Conservation (phyloP, 2,113 vertebrate species). For the Melanerpes formicivorus region DNA sequence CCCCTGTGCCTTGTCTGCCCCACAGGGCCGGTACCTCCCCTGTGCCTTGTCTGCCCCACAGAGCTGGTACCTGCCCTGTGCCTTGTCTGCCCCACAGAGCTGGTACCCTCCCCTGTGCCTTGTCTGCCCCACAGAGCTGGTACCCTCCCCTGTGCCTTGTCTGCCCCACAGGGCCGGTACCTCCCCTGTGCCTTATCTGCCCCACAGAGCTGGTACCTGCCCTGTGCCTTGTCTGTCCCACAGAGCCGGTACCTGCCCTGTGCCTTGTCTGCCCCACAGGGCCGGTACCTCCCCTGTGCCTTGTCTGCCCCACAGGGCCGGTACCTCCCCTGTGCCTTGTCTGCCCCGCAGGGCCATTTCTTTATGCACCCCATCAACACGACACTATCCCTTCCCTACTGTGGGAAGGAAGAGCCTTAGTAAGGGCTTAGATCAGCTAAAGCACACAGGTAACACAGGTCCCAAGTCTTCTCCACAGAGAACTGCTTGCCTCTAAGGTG, state of each 20-base stretch:
- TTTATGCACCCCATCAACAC: background rate
- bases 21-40: no score
- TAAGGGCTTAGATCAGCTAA: background rate
- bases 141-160: no score
- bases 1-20: no score
- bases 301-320: background rate
- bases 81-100: no score
- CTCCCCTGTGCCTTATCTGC: no score
- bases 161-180: no score
- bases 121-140: no score
- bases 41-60: no score
- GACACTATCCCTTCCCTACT: background rate
- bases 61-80: no score
- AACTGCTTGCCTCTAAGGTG: background rate
- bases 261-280: background rate
- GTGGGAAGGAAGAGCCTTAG: background rate
- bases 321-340: background rate
- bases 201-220: no score
- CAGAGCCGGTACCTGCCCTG: background rate
- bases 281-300: background rate
- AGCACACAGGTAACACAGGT: background rate
- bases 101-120: no score
- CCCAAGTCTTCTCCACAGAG: background rate
- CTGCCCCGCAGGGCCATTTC: background rate
- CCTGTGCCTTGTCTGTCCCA: no score